Base-by-base conservation (phyloP, 2,113 vertebrate species). In the Calonectris borealis region DNA sequence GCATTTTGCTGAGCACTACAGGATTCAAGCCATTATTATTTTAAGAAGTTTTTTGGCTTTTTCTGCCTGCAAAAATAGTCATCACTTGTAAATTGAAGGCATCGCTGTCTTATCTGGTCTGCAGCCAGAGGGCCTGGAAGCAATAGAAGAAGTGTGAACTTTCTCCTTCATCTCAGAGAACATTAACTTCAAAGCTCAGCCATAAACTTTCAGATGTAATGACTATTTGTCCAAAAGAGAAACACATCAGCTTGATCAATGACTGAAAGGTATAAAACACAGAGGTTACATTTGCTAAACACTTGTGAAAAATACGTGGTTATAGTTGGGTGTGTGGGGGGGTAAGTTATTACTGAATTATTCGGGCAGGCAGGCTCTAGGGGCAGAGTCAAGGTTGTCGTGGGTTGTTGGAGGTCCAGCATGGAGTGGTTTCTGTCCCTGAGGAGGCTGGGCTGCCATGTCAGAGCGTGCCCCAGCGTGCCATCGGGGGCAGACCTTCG, bases 151-250 rank as follows among this genome's bases (percentile, higher is more conserved):
- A 92, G 96, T 97, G 96, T 95, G 94, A 97, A 98, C 88, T 88
- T 95, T 95, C 95, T 96, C 94, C 82, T 94, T 97, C 95, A 93
- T 97, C 97, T 97, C 69, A 83, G 86, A 92, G 87, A 88, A 96
- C 96, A 96, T 97, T 97, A 97, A 93, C 92, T 93, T 94, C 86
- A 91, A 97, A 97, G 96, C 78, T 62, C 77, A 66, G 34, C 68
- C 62, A 7, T 76, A 92, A 95, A 95, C 92, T 95, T 94, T 94
- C 90, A 95, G 86, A 97, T 94, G 87, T 92, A 94, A 97, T 95
- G 91, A 83, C 79, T 93, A 69, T 90, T 90, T 92, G 91, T 79
- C 92, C 91, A 95, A 61, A 91, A 92, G 80, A 90, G 68, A 96
- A 96, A 93, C 86, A 94, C 57, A 93, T 81, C 96, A 86, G 83